Base-by-base conservation (phyloP, 2,888 invertebrate species). In the Caenorhabditis sp. region DNA sequence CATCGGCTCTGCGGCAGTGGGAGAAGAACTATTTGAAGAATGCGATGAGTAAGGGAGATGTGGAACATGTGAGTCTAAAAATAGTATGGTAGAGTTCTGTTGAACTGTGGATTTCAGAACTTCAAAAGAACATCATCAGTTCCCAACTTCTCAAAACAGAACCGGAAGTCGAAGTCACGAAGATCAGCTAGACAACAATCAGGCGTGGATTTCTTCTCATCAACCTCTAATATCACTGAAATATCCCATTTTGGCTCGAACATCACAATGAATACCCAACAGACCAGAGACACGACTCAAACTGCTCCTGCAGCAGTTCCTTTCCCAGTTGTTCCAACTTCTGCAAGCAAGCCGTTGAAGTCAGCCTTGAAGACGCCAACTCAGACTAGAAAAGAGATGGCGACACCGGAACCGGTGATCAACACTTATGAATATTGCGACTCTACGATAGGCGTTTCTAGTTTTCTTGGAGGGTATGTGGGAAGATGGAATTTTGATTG, bases 41-140 rank as follows among this genome's bases (percentile, higher is more conserved):
- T 58, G 74, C 65, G 13, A 60, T 74, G 47, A 65, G 71, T 20
- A 70, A 50, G 15, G 61, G 71, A 4, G 60, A 65, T 20, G 65
- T 78, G 0, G 65, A 77, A 11, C 68, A 77, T 22, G 74, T 72
- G 24, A 32, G 64, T 20, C n/a, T n/a, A n/a, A n/a, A n/a, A n/a
- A n/a, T n/a, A n/a, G n/a, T n/a, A n/a, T n/a, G n/a, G n/a, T n/a
- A n/a, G n/a, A n/a, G n/a, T n/a, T n/a, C n/a, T n/a, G n/a, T n/a
- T n/a, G n/a, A n/a, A n/a, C n/a, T n/a, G n/a, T 32, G 32, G 4
- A 47, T 44, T 24, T 61, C 61, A 79, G 67, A 84, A 82, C 51
- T 90, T 90, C 77, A 88, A 90, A 80, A 68, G 90, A 18, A 86
- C 89, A 9, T 86, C 89, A 13, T 90, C 90, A 3, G 85, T 90